Evolutionary conservation across 2,888 invertebrate species (phyloP), one percentile per base, ranked within the genome.

Genomic region (Folsomia manolachei): DNA sequence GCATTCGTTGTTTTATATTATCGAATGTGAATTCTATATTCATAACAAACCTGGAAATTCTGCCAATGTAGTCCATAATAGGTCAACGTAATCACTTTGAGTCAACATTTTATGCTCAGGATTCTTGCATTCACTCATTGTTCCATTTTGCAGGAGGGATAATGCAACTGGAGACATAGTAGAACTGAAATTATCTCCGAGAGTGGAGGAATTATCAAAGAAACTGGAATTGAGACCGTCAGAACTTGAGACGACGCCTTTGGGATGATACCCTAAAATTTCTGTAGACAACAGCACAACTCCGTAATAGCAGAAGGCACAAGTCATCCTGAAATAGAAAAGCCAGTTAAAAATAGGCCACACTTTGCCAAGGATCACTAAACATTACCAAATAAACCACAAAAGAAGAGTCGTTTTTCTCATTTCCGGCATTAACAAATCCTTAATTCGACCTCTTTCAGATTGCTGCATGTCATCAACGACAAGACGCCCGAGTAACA

Each of bases 271-370:
- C 11, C 75, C 75, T 7, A 87, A 86, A 72, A 84, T 83, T 83
- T 96, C 95, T 0, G 96, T 97, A 0, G 96, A 95, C 91, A 97
- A 93, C 71, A 97, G 85, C 7, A 97, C 96, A 52, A 96, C 88
- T 0, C 97, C 96, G 83, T 97, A 97, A 84, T 97, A 97, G 83
- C 94, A 94, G 85, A 97, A 96, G 0, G 96, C 94, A 83, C 95
- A 95, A 0, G 92, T 88, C 88, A 94, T 90, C 94, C 94, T 94
- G n/a, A n/a, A n/a, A n/a, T 51, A 51, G 9, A 11, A 51, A 51
- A 11, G 9, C 51, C 51, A 51, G 14, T 11, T 51, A 11, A 51
- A n/a, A n/a, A n/a, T n/a, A n/a, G n/a, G n/a, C n/a, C n/a, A n/a
- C n/a, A n/a, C n/a, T 14, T 67, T 27, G 81, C 77, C n/a, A n/a